Percentiles rank a stretch among this genome's conserved stretches.
Evolutionary conservation across 1,140 invertebrate species (phyloP).

Genomic region (Drosophila novamexicana): DNA sequence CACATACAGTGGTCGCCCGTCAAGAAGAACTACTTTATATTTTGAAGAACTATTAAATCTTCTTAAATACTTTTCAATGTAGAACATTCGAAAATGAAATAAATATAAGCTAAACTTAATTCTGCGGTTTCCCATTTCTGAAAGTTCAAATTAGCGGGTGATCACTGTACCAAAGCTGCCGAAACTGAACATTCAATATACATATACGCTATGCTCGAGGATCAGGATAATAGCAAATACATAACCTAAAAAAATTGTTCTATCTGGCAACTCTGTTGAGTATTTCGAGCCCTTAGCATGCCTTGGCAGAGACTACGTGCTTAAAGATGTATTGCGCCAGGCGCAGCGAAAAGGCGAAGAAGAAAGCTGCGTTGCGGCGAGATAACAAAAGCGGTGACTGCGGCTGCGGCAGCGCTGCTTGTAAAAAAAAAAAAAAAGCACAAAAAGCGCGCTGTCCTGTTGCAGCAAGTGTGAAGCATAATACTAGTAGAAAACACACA

Average conservation of each 20-base stretch:
- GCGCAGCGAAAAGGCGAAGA: conserved; percentile 13
- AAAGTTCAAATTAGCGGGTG: no score
- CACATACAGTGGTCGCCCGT: not conserved
- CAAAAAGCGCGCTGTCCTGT: conserved; percentile 40
- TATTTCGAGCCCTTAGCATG: conserved; percentile 1
- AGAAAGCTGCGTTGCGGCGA: conserved; percentile 33
- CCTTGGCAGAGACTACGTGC: conserved; percentile 7
- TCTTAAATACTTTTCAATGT: no score
- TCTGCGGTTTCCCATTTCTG: no score
- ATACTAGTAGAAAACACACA: conserved; percentile 23
- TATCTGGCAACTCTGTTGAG: not conserved
- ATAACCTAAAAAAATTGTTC: not conserved
- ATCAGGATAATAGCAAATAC: no score
- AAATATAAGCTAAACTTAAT: no score
- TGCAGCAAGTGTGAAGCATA: conserved; percentile 33
- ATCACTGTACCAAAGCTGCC: no score
- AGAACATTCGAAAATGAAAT: no score
- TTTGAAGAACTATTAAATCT: no score
- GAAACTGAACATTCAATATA: no score
- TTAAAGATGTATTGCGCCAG: not conserved
- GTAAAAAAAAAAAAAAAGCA: not conserved
- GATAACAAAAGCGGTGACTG: conserved; percentile 31
- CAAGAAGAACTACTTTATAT: no score
- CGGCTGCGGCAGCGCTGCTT: not conserved
- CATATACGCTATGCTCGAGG: no score